These are phyloP conservation scores for Chloebia gouldiae DNA, from an alignment of 2,113 vertebrate species.

Conservation along the genomic window DNA sequence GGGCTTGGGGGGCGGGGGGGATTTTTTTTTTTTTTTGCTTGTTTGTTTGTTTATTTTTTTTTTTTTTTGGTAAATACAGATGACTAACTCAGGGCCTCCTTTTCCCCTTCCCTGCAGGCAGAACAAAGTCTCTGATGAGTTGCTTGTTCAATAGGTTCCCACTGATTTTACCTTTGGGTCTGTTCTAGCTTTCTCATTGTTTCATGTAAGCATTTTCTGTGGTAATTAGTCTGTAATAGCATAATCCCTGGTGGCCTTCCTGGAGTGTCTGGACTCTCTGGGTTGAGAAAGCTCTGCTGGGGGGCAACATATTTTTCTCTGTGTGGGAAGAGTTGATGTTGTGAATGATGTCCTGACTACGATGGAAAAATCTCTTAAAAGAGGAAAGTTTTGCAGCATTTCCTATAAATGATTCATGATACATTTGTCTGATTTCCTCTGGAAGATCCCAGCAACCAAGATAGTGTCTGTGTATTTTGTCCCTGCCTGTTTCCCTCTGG, in stretches of 20 bases:
- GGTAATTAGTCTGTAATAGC: conserved; percentile 38
- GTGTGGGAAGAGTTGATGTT: background rate
- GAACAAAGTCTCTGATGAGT: conserved; percentile 17
- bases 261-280: background rate
- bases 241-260: conserved; percentile 17
- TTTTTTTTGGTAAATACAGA: conserved; percentile 16
- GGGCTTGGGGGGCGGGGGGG: background rate
- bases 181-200: conserved; percentile 12
- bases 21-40: background rate
- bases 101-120: conserved; percentile 29
- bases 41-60: background rate
- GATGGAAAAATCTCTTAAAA: background rate
- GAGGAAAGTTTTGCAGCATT: background rate
- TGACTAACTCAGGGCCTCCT: background rate
- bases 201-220: conserved; percentile 14
- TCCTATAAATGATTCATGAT: background rate
- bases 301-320: background rate
- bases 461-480: background rate
- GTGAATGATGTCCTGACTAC: background rate
- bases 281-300: conserved; percentile 24
- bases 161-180: conserved; percentile 47
- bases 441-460: background rate
- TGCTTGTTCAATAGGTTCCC: conserved; percentile 21
- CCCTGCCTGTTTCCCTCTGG: background rate
- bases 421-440: background rate